A percentile compares a stretch with the other conserved stretches of the same genome.
phyloP scores from a whole-genome alignment of 2,113 vertebrate genomes.

The Notarius quadriscutis region DNA sequence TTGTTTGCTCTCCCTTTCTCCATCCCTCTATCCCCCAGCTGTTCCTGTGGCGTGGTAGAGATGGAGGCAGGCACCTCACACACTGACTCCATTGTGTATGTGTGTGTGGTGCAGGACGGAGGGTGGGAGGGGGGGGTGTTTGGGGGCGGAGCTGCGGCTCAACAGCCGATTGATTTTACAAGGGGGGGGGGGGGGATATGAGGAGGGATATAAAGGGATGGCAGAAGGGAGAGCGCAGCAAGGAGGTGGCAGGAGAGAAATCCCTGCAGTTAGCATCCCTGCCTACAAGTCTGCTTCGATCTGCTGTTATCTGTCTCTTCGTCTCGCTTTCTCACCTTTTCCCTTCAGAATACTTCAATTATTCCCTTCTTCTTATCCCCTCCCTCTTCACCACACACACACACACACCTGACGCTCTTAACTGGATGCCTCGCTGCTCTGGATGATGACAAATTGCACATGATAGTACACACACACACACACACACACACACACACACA shows the following conservation, averaged over 20 bases:
- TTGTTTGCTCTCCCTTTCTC: slow-evolving; percentile 31
- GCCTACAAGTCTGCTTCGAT: slow-evolving; percentile 11
- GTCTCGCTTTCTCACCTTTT: neutral
- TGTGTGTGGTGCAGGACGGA: slow-evolving; percentile 33
- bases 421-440: slow-evolving; percentile 32
- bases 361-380: neutral
- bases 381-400: slow-evolving; percentile 14
- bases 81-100: slow-evolving; percentile 58
- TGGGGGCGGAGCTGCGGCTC: slow-evolving; percentile 18
- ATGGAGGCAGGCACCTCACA: slow-evolving; percentile 44
- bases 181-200: neutral
- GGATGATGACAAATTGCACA: slow-evolving; percentile 39
- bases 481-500: slow-evolving; percentile 1
- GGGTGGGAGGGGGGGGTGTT: slow-evolving; percentile 1
- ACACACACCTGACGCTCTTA: slow-evolving; percentile 8
- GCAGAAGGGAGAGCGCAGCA: neutral
- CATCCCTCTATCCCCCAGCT: slow-evolving; percentile 50
- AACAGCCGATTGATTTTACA: slow-evolving; percentile 54
- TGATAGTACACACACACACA: neutral
- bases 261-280: slow-evolving; percentile 32
- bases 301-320: slow-evolving; percentile 33
- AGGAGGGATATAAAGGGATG: neutral
- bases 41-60: slow-evolving; percentile 46
- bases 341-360: neutral
- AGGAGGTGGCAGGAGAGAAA: slow-evolving; percentile 25